Conservation (phyloP, 2,797 vertebrate genomes). For the Sus cebifrons region DNA sequence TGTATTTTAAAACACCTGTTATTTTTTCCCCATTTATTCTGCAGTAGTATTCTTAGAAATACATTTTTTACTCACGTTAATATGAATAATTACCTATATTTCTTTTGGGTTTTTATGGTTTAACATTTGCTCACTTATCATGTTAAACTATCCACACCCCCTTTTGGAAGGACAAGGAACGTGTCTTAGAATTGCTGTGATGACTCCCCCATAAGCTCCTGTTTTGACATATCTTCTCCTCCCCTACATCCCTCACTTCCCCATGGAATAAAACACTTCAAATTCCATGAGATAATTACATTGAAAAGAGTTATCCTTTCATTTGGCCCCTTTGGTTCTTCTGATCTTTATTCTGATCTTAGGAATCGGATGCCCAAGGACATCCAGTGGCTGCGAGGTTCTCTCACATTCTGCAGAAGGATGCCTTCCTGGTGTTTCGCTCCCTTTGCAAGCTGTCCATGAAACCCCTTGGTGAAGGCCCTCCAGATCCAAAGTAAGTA, state of each 20-base stretch:
- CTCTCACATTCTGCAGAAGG: constrained; percentile 98
- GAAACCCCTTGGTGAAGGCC: constrained; percentile 98
- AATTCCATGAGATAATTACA: constrained; percentile 1
- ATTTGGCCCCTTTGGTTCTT: constrained; percentile 27
- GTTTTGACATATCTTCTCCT: background rate
- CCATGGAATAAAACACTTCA: constrained; percentile 5
- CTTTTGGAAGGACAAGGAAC: background rate
- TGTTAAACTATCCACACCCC: background rate
- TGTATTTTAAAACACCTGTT: background rate
- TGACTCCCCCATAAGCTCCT: background rate
- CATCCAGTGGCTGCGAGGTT: constrained; percentile 93
- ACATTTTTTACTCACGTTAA: background rate
- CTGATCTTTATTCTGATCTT: constrained; percentile 48
- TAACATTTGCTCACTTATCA: background rate
- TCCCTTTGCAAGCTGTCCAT: constrained; percentile 99
- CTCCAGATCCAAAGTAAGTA: constrained; percentile 97
- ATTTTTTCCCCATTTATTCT: background rate
- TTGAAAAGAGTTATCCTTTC: constrained; percentile 33
- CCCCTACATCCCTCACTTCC: background rate
- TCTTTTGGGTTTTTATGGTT: background rate
- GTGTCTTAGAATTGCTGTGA: background rate
- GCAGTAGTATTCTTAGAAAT: constrained; percentile 12
- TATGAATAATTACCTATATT: background rate
- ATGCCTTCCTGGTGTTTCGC: constrained; percentile 98
- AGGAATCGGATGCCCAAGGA: constrained; percentile 95